Evolutionary conservation across 2,797 vertebrate species (phyloP).

Genomic region (Prionace glauca): DNA sequence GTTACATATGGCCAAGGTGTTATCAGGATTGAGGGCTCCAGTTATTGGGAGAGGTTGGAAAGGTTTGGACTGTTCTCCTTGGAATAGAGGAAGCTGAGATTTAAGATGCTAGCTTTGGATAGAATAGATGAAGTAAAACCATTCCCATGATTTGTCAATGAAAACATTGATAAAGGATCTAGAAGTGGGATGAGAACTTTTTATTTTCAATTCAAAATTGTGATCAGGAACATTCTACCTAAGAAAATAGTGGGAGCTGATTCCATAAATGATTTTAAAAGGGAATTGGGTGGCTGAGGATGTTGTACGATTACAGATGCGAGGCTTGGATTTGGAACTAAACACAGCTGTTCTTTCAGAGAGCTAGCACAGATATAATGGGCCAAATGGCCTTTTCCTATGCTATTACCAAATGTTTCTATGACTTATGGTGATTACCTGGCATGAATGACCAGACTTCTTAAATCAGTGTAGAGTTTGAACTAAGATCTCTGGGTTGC

Average conservation of each 20-base stretch:
- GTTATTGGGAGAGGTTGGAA: not conserved
- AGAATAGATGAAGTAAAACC: not conserved
- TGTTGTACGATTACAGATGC: too few relatives aligned
- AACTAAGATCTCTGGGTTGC: not conserved
- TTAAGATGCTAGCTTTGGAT: not conserved
- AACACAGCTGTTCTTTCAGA: not conserved
- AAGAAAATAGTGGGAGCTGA: not conserved
- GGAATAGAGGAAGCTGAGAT: not conserved
- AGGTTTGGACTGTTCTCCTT: not conserved
- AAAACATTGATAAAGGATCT: not conserved
- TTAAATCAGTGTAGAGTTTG: not conserved
- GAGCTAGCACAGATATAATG: not conserved
- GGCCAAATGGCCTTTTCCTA: not conserved
- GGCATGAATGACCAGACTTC: not conserved
- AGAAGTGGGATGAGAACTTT: not conserved
- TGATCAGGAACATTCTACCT: not conserved
- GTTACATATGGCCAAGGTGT: not conserved
- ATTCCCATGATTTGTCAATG: not conserved
- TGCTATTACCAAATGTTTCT: not conserved
- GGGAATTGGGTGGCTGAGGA: not conserved
- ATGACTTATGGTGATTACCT: not conserved
- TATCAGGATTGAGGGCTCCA: not conserved
- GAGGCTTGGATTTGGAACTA: not conserved
- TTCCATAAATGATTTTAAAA: not conserved
- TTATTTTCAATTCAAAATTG: not conserved